Conservation (phyloP, 2,113 vertebrate species). For the Petromus typicus region DNA sequence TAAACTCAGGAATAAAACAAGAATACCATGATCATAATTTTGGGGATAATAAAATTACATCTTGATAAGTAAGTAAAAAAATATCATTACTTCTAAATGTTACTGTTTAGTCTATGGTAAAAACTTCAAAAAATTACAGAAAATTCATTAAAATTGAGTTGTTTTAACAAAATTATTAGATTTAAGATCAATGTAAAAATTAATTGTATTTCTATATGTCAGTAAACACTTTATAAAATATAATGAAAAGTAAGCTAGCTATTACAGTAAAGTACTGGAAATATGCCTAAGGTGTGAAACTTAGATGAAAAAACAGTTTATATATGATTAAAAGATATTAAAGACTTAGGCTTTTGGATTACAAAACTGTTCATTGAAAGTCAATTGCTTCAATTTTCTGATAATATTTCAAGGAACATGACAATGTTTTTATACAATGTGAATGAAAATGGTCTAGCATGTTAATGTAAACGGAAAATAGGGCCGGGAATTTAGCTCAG, state of each 20-base stretch:
- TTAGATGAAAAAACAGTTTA: not conserved
- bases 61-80: not conserved
- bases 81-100: not conserved
- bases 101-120: not conserved
- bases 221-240: not conserved
- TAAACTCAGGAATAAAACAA: not conserved
- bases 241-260: not conserved
- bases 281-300: not conserved
- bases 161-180: not conserved
- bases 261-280: not conserved
- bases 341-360: not conserved
- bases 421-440: not conserved
- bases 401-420: not conserved
- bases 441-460: not conserved
- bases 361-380: not conserved
- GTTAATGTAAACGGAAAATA: not conserved
- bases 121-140: not conserved
- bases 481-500: too few relatives aligned
- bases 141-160: not conserved
- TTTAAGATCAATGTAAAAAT: conserved; percentile 1
- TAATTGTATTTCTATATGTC: not conserved
- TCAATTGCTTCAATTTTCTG: not conserved
- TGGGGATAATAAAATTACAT: not conserved
- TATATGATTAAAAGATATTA: not conserved
- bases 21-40: not conserved